phyloP scores from a whole-genome alignment of 1,140 invertebrate genomes.

The Potamilus streckersoni region DNA sequence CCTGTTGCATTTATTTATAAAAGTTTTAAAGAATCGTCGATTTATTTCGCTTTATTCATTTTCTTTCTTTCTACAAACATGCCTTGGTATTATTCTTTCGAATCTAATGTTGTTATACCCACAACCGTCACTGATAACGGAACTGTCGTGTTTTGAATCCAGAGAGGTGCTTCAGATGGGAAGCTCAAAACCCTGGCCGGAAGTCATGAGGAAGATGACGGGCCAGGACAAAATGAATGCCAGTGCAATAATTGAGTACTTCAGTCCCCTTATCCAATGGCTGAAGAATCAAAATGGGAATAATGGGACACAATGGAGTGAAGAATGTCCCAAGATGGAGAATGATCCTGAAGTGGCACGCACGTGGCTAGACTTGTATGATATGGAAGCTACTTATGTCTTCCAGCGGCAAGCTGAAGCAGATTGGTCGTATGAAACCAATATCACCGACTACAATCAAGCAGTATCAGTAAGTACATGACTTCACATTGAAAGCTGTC shows the following conservation, averaged over 20 bases:
- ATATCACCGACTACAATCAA: slow-evolving; percentile 53
- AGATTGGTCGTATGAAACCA: slow-evolving; percentile 48
- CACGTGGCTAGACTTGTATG: slow-evolving; percentile 25
- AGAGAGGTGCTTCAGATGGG: slow-evolving; percentile 84
- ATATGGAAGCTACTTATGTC: slow-evolving; percentile 27
- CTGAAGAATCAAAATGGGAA: slow-evolving; percentile 78
- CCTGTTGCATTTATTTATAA: no score
- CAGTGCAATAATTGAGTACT: slow-evolving; percentile 71
- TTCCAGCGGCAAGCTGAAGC: slow-evolving; percentile 8
- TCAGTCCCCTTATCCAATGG: slow-evolving; percentile 81
- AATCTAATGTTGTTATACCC: neutral
- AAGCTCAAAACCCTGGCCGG: slow-evolving; percentile 82
- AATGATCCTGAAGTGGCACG: slow-evolving; percentile 12
- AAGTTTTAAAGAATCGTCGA: no score
- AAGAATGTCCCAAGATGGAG: slow-evolving; percentile 21
- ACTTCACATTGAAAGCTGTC: no score
- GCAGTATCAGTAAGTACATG: slow-evolving; percentile 30
- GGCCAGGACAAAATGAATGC: slow-evolving; percentile 80
- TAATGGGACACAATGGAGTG: neutral
- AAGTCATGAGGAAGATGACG: slow-evolving; percentile 84
- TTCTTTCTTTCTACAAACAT: no score
- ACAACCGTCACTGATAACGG: no score
- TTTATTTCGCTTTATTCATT: no score
- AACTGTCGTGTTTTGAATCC: slow-evolving; percentile 67
- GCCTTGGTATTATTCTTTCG: neutral